These are phyloP conservation scores for Cassiopea xamachana DNA, from an alignment of 30 jellyfish, hydroid and myxozoan species.

Conservation along the genomic window DNA sequence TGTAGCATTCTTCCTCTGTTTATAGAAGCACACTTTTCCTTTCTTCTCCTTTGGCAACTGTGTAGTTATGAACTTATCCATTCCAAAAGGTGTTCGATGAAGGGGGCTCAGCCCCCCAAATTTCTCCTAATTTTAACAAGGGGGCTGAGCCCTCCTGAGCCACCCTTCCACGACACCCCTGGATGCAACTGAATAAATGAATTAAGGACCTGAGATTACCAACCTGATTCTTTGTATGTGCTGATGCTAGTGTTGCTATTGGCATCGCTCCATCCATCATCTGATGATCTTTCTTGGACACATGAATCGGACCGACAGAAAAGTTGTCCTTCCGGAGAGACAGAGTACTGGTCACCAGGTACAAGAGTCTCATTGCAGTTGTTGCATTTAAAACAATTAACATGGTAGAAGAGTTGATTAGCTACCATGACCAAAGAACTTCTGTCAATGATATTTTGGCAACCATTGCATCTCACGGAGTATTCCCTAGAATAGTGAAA, in stretches of 20 bases:
- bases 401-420: constrained; percentile 47
- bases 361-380: constrained; percentile 52
- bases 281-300: constrained; percentile 42
- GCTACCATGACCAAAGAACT: constrained; percentile 75
- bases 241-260: constrained; percentile 36
- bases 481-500: constrained; percentile 43
- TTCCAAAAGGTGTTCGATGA: too few relatives aligned
- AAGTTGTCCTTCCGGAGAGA: constrained; percentile 34
- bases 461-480: constrained; percentile 54
- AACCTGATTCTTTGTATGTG: constrained; percentile 47
- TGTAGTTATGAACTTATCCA: too few relatives aligned
- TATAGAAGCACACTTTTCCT: too few relatives aligned
- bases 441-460: constrained; percentile 45
- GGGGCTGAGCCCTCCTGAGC: too few relatives aligned
- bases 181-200: background rate
- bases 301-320: constrained; percentile 50
- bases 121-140: too few relatives aligned
- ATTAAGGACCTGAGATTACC: background rate
- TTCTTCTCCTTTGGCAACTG: too few relatives aligned
- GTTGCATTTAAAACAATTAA: constrained; percentile 72
- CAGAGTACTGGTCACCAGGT: constrained; percentile 75
- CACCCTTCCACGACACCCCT: too few relatives aligned
- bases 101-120: too few relatives aligned
- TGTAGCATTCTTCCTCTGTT: too few relatives aligned
- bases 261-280: constrained; percentile 57